phyloP scores from a whole-genome alignment of 2,888 invertebrate genomes.

The Stegophylla sp. region DNA sequence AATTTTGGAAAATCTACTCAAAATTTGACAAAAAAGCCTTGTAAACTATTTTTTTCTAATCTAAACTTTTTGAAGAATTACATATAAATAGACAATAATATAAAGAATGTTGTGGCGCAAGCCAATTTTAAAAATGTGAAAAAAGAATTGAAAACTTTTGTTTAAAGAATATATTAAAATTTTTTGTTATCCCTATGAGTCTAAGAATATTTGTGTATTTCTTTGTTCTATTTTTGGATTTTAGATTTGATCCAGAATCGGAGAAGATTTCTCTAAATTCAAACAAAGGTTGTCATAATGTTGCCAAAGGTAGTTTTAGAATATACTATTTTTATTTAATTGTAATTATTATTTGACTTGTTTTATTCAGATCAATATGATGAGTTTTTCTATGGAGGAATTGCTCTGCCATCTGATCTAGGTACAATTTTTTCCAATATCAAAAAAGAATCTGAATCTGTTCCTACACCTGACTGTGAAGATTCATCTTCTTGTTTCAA shows the following conservation, averaged over 20 bases:
- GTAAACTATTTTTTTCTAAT: no score
- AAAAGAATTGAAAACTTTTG: no score
- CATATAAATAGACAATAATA: no score
- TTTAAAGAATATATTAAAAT: no score
- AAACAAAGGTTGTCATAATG: conserved; percentile 38
- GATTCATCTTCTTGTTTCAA: conserved; percentile 55
- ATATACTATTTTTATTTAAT: not conserved
- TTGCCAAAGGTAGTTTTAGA: conserved; percentile 27
- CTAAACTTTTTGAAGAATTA: no score
- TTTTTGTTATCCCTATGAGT: no score
- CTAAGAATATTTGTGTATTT: no score
- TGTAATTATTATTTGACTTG: not conserved
- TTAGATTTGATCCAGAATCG: conserved; percentile 45
- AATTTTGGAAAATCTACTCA: no score
- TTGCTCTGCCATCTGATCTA: conserved; percentile 48
- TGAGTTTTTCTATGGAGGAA: conserved; percentile 45
- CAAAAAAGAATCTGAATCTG: conserved; percentile 50
- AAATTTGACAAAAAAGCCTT: no score
- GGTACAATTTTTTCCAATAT: conserved; percentile 43
- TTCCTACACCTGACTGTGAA: conserved; percentile 54
- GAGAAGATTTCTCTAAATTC: conserved; percentile 26
- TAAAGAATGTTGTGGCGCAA: no score
- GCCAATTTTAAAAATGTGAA: no score
- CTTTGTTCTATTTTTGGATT: not conserved
- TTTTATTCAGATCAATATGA: conserved; percentile 37